Evolutionary conservation across 2,888 invertebrate species (phyloP), one percentile per base, ranked within the genome.

Genomic region (Oithona nana): DNA sequence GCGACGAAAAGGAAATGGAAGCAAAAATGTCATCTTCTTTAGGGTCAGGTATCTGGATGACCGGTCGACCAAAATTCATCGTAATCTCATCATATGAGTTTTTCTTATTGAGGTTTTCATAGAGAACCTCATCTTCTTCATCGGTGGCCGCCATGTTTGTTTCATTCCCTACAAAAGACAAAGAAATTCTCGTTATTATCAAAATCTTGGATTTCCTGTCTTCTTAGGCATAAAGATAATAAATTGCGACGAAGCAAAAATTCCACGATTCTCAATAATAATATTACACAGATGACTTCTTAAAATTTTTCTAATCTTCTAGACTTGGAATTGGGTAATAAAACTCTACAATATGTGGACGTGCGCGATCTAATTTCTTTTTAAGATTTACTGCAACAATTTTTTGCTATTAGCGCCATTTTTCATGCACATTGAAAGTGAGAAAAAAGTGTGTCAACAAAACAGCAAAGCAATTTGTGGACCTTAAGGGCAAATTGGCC

Each of bases 61-160:
- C 26, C 54, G 59, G 59, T 20, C 29, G 16, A 1, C 59, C 59
- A 59, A 49, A 50, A 26, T 59, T 59, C 2, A 59, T 49, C 20
- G 50, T 24, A 2, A 59, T 26, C 28, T 59, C 59, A 50, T 59
- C 59, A 4, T 59, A 59, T 1, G 50, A 50, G 6, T n/a, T 28
- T 30, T 57, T 57, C 8, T 39, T 6, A 39, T 6, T 16, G 6
- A 39, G 6, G 16, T 39, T 39, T 16, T 39, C 39, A 39, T 39
- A 39, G 16, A 39, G 16, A 39, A 16, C 39, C 16, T 39, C 39
- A 6, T 39, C 39, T 39, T 39, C 39, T 16, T 39, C 39, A 16
- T 39, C 39, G 8, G 6, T 16, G 6, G 6, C 39, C 6, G 39
- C 39, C 39, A 39, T 39, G 6, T 39, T 39, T 6, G 39, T 39